Percentiles rank a stretch among this genome's conserved stretches.
phyloP scores from a whole-genome alignment of 2,888 invertebrate genomes.

The Leucania comma region DNA sequence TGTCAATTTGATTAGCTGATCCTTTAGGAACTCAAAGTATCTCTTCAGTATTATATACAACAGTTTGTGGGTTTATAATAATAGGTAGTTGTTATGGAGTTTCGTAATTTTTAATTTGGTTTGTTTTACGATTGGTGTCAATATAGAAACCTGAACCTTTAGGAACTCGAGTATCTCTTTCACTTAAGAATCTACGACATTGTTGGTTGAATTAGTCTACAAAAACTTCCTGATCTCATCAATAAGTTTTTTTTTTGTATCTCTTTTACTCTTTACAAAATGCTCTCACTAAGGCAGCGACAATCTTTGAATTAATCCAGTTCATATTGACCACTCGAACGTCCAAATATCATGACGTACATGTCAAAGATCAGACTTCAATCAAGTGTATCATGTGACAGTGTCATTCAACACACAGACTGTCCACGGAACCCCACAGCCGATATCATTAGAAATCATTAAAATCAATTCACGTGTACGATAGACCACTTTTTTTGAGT shows the following conservation, averaged over 20 bases:
- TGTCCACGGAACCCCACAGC: conserved; percentile 59
- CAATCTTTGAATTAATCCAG: conserved; percentile 6
- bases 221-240: neutral
- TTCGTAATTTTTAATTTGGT: conserved; percentile 36
- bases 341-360: conserved; percentile 50
- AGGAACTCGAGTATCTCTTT: too few relatives aligned
- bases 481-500: conserved; percentile 67
- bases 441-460: conserved; percentile 74
- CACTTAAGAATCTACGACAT: too few relatives aligned
- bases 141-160: neutral
- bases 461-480: conserved; percentile 73
- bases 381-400: conserved; percentile 60
- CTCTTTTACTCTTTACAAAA: neutral
- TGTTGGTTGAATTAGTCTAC: neutral
- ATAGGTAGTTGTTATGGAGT: conserved; percentile 27
- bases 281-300: neutral
- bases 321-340: conserved; percentile 38
- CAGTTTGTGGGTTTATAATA: too few relatives aligned
- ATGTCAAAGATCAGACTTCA: conserved; percentile 62
- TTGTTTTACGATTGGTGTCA: neutral
- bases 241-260: neutral
- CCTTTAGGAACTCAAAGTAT: too few relatives aligned
- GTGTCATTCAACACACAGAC: conserved; percentile 61
- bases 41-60: neutral
- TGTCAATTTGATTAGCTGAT: neutral